phyloP scores from a whole-genome alignment of 2,888 invertebrate species.

The Allacma fusca region DNA sequence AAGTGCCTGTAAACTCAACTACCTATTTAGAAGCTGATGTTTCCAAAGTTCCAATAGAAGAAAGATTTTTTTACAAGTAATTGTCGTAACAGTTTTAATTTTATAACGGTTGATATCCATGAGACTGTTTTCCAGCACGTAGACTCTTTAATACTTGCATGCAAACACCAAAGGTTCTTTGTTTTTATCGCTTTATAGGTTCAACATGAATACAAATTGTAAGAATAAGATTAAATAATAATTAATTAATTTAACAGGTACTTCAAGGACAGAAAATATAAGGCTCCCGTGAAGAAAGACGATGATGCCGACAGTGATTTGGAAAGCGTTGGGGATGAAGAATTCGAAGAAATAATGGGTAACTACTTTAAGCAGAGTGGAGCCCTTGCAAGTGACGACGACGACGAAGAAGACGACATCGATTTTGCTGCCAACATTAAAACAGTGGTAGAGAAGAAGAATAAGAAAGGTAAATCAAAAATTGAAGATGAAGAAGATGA shows the following conservation, averaged over 20 bases:
- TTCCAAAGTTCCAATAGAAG: slow-evolving; percentile 86
- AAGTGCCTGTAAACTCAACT: slow-evolving; percentile 77
- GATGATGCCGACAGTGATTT: slow-evolving; percentile 50
- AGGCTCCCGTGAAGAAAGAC: slow-evolving; percentile 27
- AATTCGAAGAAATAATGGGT: slow-evolving; percentile 60
- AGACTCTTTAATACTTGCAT: too few species aligned
- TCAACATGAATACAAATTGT: too few species aligned
- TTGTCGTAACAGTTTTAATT: neutral
- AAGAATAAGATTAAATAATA: slow-evolving; percentile 5
- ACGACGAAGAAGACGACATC: slow-evolving; percentile 47
- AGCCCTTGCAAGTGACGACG: slow-evolving; percentile 40
- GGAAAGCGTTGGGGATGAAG: slow-evolving; percentile 61
- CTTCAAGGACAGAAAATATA: slow-evolving; percentile 60
- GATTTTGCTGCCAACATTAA: slow-evolving; percentile 70
- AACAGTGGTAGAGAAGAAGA: slow-evolving; percentile 59
- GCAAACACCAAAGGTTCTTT: too few species aligned
- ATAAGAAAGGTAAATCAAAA: slow-evolving; percentile 64
- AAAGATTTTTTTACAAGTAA: slow-evolving; percentile 81
- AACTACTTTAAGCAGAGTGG: slow-evolving; percentile 56
- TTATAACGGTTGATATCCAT: neutral
- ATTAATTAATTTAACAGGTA: slow-evolving; percentile 61
- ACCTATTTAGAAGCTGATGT: slow-evolving; percentile 74
- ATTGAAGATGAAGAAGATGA: slow-evolving; percentile 70
- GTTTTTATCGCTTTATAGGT: too few species aligned
- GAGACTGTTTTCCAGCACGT: too few species aligned